Evolutionary conservation across 2,113 vertebrate genomes (phyloP).

Genomic region (Pomatostomus ruficeps): DNA sequence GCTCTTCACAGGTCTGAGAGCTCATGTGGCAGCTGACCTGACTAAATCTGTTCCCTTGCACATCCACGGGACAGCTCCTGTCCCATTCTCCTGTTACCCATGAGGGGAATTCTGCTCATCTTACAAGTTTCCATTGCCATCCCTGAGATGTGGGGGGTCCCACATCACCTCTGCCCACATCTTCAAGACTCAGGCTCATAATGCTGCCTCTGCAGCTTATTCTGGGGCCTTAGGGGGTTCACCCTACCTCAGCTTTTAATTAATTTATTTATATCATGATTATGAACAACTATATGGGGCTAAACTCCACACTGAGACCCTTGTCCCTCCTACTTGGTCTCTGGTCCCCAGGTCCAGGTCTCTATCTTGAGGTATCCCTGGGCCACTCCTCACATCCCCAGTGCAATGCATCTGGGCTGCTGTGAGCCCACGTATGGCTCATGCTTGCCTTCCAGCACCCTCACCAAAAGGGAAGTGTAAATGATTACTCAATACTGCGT

Average conservation of each 20-base stretch:
- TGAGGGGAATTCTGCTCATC: not conserved
- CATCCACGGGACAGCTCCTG: not conserved
- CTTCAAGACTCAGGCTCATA: accelerated
- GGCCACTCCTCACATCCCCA: not conserved
- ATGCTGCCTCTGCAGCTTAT: not conserved
- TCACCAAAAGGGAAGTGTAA: not conserved
- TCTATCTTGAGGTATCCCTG: not conserved
- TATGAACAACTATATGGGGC: not conserved
- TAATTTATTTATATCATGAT: accelerated
- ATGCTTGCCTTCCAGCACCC: not conserved
- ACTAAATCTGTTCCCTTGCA: not conserved
- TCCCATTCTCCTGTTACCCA: not conserved
- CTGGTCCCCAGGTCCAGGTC: not conserved
- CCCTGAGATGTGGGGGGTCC: not conserved
- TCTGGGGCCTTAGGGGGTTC: not conserved
- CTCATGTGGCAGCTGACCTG: not conserved
- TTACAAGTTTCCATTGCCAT: not conserved
- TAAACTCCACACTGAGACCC: not conserved
- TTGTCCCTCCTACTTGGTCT: not conserved
- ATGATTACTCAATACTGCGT: not conserved
- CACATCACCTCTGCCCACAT: not conserved
- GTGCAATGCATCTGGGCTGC: not conserved
- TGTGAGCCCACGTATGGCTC: accelerated
- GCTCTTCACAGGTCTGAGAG: not conserved
- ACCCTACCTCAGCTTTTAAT: not conserved